Evolutionary conservation across 2,888 invertebrate species (phyloP).

Genomic region (Metalampra italica): DNA sequence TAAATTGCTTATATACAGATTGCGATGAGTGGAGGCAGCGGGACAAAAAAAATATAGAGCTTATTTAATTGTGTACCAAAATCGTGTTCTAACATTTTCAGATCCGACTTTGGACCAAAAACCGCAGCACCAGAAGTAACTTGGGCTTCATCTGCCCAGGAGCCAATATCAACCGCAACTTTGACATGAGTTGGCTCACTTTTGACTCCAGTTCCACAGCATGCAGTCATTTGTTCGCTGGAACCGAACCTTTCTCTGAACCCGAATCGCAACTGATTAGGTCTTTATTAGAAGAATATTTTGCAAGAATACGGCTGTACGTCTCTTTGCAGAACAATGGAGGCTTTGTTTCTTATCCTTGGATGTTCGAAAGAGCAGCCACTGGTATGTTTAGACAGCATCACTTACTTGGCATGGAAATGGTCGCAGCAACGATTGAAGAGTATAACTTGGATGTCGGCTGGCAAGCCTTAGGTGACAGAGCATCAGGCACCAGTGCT

Average conservation of each 20-base stretch:
- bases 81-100: too few relatives aligned
- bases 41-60: too few relatives aligned
- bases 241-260: constrained; percentile 81
- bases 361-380: constrained; percentile 78
- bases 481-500: constrained; percentile 55
- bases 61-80: too few relatives aligned
- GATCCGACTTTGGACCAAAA: constrained; percentile 84
- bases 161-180: constrained; percentile 87
- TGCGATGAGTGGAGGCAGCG: too few relatives aligned
- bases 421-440: constrained; percentile 37
- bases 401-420: constrained; percentile 44
- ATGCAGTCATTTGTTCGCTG: constrained; percentile 82
- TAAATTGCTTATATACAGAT: too few relatives aligned
- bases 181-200: constrained; percentile 83
- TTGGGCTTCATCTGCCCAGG: constrained; percentile 77
- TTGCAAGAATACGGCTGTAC: constrained; percentile 77
- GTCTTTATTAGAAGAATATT: constrained; percentile 71
- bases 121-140: constrained; percentile 65
- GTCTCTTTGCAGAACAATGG: constrained; percentile 88
- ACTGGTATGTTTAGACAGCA: constrained; percentile 56
- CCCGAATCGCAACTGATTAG: constrained; percentile 79
- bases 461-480: constrained; percentile 43
- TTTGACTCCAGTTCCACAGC: constrained; percentile 77
- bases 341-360: constrained; percentile 82
- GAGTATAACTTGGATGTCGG: constrained; percentile 42